phyloP scores from a whole-genome alignment of 1,140 invertebrate species.

The Lethrus apterus region DNA sequence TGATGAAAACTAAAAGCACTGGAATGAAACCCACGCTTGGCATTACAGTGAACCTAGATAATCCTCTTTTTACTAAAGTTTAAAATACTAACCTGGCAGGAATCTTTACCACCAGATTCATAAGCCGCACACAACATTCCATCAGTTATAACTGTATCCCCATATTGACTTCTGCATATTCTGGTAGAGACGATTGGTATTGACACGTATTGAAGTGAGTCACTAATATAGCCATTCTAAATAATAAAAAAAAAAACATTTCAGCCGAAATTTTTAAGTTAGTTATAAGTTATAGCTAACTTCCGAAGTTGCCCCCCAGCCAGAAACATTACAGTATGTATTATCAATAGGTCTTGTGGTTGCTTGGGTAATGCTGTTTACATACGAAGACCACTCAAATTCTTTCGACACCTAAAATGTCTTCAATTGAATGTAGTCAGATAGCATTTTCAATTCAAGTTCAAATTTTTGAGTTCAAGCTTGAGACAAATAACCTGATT shows the following conservation, averaged over 20 bases:
- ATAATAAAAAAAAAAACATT: too few relatives aligned
- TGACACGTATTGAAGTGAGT: neutral
- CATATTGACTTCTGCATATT: neutral
- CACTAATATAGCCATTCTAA: slow-evolving; percentile 1
- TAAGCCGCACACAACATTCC: slow-evolving; percentile 42
- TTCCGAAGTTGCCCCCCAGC: slow-evolving; percentile 5
- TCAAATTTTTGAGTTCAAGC: too few relatives aligned
- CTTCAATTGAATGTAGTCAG: too few relatives aligned
- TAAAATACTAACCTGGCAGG: slow-evolving; percentile 73
- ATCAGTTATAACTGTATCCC: slow-evolving; percentile 12
- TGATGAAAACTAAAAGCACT: too few relatives aligned
- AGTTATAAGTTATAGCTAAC: slow-evolving; percentile 1
- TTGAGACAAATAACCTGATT: too few relatives aligned
- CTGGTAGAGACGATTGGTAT: slow-evolving; percentile 2
- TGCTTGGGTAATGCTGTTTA: slow-evolving; percentile 17
- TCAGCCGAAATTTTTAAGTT: too few relatives aligned
- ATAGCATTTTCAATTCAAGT: too few relatives aligned
- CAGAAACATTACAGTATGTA: neutral
- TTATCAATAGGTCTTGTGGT: neutral
- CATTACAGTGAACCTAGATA: too few relatives aligned
- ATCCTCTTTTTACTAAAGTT: too few relatives aligned
- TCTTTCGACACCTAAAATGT: slow-evolving; percentile 5
- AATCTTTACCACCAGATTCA: slow-evolving; percentile 54
- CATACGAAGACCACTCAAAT: neutral
- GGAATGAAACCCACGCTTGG: too few relatives aligned